Conservation (phyloP, 2,113 vertebrate genomes). For the Tetrao urogallus region DNA sequence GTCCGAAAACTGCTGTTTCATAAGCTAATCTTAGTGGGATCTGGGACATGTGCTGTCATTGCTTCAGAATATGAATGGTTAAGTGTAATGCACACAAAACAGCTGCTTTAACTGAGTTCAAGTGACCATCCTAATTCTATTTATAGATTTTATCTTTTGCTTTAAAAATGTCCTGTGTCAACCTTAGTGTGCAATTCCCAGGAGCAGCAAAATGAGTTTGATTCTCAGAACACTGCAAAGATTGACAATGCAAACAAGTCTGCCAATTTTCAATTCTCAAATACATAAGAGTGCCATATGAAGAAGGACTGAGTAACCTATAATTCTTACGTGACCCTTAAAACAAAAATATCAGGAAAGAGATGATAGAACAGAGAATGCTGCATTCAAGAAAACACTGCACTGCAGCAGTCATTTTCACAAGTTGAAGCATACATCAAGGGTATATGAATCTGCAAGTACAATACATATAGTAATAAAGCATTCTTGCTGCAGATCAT, state of each 20-base stretch:
- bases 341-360: neutral
- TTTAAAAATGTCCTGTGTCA: neutral
- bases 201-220: neutral
- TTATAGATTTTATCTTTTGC: neutral
- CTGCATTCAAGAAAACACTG: neutral
- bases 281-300: neutral
- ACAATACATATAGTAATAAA: neutral
- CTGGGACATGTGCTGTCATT: neutral
- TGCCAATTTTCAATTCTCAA: neutral
- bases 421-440: neutral
- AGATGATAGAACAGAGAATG: neutral
- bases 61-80: neutral
- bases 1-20: neutral
- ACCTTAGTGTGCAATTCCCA: neutral
- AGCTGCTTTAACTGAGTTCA: neutral
- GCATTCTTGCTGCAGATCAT: neutral
- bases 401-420: neutral
- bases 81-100: neutral
- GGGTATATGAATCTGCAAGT: neutral
- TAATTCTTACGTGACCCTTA: neutral
- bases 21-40: neutral
- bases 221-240: neutral
- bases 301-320: neutral
- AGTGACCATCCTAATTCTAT: neutral
- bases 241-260: neutral